A percentile compares a stretch with the other conserved stretches of the same genome.
phyloP scores from a whole-genome alignment of 1,140 invertebrate species.

The Melitaea cinxia region DNA sequence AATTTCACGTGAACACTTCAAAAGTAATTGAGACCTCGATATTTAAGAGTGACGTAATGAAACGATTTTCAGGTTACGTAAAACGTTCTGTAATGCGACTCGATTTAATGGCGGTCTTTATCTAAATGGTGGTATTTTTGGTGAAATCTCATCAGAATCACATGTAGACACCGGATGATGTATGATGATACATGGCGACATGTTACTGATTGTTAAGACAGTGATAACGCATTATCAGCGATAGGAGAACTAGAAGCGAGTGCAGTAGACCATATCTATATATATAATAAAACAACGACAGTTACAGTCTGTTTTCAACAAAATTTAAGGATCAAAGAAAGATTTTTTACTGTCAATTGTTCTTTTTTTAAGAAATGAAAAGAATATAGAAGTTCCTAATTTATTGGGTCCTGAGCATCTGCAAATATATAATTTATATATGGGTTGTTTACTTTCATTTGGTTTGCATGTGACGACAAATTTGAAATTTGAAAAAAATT shows the following conservation, averaged over 20 bases:
- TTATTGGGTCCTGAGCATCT: too few relatives aligned
- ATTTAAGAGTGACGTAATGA: not conserved
- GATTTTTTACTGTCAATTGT: too few relatives aligned
- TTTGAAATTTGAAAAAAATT: too few relatives aligned
- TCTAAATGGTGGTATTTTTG: constrained; percentile 53
- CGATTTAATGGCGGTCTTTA: constrained; percentile 45
- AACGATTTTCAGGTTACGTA: constrained; percentile 16
- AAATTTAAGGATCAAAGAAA: too few relatives aligned
- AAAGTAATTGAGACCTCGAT: not conserved
- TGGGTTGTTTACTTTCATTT: too few relatives aligned
- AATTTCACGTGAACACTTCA: not conserved
- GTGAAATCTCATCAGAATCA: constrained; percentile 45
- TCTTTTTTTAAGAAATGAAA: too few relatives aligned
- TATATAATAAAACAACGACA: not conserved
- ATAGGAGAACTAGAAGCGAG: constrained; percentile 32
- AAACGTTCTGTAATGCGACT: constrained; percentile 29
- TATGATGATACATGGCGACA: constrained; percentile 70
- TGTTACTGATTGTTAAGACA: constrained; percentile 53
- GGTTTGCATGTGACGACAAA: too few relatives aligned
- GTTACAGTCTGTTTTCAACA: too few relatives aligned
- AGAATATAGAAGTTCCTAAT: too few relatives aligned
- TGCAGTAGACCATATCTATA: constrained; percentile 11
- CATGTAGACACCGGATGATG: constrained; percentile 70
- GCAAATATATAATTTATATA: too few relatives aligned
- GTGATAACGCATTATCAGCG: constrained; percentile 58